Evolutionary conservation across 1,140 invertebrate genomes (phyloP).

Genomic region (Drosophila repleta): DNA sequence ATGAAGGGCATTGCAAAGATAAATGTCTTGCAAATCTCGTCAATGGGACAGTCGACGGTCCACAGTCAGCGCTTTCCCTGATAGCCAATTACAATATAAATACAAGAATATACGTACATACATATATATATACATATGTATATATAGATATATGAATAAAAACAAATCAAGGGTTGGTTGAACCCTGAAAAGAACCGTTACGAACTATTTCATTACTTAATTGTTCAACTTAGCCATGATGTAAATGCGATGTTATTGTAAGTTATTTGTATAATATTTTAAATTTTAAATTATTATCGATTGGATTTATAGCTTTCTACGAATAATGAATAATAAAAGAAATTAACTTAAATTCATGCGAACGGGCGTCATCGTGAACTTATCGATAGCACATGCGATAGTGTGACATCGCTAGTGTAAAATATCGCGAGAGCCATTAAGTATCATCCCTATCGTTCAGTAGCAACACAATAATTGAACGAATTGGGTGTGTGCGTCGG

Average conservation of each 20-base stretch:
- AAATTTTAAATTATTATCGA: neutral
- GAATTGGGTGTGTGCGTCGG: constrained; percentile 36
- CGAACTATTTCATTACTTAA: constrained; percentile 29
- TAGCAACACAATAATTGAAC: constrained; percentile 42
- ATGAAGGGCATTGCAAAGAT: constrained; percentile 32
- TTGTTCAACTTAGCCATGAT: neutral
- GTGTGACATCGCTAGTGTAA: neutral
- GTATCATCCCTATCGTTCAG: constrained; percentile 25
- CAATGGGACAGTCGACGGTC: neutral
- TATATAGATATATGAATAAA: neutral
- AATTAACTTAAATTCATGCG: neutral
- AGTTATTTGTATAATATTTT: neutral
- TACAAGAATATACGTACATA: neutral
- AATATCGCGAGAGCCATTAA: constrained; percentile 3
- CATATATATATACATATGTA: neutral
- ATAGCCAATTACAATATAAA: neutral
- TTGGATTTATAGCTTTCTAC: neutral
- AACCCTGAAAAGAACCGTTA: constrained; percentile 30
- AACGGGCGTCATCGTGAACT: neutral
- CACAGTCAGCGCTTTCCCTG: constrained; percentile 15
- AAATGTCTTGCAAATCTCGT: constrained; percentile 30
- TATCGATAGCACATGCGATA: constrained; percentile 30
- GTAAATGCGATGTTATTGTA: no score
- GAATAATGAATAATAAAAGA: neutral
- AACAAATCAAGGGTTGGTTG: constrained; percentile 21